Conservation (phyloP, 1,140 invertebrate genomes). For the Elymnias hypermnestra region DNA sequence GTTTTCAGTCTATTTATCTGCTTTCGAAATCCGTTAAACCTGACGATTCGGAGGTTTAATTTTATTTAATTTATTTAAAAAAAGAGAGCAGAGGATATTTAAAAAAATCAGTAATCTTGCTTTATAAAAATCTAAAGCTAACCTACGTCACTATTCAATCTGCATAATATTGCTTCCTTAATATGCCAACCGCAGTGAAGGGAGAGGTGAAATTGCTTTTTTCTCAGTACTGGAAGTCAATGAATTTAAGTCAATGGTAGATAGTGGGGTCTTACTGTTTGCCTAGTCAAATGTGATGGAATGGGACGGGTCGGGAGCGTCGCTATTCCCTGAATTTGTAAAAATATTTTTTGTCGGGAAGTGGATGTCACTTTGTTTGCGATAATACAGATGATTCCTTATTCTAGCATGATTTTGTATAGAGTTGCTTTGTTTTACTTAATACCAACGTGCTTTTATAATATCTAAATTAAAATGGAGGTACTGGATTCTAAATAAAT, state of each 20-base stretch:
- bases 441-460: no score
- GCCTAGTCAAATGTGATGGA: constrained; percentile 70
- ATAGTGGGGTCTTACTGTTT: constrained; percentile 61
- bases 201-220: constrained; percentile 64
- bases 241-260: constrained; percentile 61
- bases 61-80: no score
- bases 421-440: no score
- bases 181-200: constrained; percentile 51
- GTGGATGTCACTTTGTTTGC: neutral
- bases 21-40: no score
- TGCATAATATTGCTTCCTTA: constrained; percentile 74
- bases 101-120: neutral
- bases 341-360: constrained; percentile 14
- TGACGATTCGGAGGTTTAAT: no score
- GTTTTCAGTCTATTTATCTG: no score
- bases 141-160: constrained; percentile 38
- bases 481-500: no score
- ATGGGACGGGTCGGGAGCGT: constrained; percentile 34
- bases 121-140: constrained; percentile 20
- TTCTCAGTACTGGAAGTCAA: constrained; percentile 56
- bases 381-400: neutral
- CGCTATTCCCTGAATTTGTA: constrained; percentile 37
- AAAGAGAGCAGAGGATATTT: no score
- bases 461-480: no score
- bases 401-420: no score